Percentiles rank a stretch among this genome's conserved stretches.
These are phyloP conservation scores for Coryphaenoides rupestris DNA, from an alignment of 2,113 vertebrate species.

Conservation along the genomic window DNA sequence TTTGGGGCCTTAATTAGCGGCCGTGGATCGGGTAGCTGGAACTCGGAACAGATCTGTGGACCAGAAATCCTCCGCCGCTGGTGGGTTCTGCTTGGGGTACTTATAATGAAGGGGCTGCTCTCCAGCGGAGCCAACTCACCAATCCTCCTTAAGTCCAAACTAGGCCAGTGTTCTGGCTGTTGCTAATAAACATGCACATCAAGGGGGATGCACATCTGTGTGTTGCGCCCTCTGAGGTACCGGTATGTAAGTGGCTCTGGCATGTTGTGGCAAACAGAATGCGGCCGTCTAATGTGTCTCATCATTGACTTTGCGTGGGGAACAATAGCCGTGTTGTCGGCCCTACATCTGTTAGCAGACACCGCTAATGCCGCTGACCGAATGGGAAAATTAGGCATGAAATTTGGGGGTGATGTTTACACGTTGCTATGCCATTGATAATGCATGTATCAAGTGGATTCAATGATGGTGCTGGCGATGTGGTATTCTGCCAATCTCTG, in stretches of 20 bases:
- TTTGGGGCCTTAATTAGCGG: conserved; percentile 49
- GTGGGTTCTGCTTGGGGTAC: conserved; percentile 39
- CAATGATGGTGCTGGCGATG: neutral
- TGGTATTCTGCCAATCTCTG: too few species aligned
- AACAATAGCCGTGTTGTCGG: conserved; percentile 21
- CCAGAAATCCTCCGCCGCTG: conserved; percentile 45
- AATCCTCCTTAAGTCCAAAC: conserved; percentile 22
- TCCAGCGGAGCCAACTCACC: conserved; percentile 34
- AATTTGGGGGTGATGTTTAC: conserved; percentile 18
- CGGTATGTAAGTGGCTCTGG: conserved; percentile 2
- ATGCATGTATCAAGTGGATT: conserved; percentile 11
- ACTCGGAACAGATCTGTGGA: conserved; percentile 33
- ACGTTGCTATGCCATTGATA: conserved; percentile 2
- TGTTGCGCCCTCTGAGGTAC: neutral
- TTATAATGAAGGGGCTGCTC: conserved; percentile 28
- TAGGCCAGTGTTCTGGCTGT: neutral
- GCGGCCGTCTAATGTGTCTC: conserved; percentile 2
- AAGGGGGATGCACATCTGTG: neutral
- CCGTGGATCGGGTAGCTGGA: conserved; percentile 32
- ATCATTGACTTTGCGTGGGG: conserved; percentile 13
- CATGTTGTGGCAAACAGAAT: conserved; percentile 12
- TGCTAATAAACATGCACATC: conserved; percentile 1
- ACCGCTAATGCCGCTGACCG: neutral
- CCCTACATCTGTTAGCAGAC: conserved; percentile 22
- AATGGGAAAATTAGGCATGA: conserved; percentile 8